These are phyloP conservation scores for Drosophila acutilabella DNA, from an alignment of 2,888 invertebrate genomes.

Conservation along the genomic window DNA sequence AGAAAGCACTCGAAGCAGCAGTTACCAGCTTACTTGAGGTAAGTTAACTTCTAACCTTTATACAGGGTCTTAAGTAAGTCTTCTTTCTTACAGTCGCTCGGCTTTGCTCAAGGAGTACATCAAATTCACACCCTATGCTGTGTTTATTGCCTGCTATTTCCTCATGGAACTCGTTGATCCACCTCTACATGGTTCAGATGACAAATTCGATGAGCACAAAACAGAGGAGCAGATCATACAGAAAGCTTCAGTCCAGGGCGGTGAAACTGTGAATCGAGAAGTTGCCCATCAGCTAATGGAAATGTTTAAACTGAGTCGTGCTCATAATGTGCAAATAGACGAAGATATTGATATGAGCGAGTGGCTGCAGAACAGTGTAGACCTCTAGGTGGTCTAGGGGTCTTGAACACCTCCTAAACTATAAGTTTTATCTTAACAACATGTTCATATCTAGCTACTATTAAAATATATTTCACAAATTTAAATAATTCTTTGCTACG, in stretches of 20 bases:
- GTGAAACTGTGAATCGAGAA: slow-evolving; percentile 80
- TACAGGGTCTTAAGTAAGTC: neutral
- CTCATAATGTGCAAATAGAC: slow-evolving; percentile 68
- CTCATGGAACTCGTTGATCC: slow-evolving; percentile 75
- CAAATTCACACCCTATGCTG: slow-evolving; percentile 73
- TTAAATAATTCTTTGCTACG: too few species aligned
- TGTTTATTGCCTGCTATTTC: slow-evolving; percentile 71
- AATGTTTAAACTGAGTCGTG: slow-evolving; percentile 72
- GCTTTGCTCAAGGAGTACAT: slow-evolving; percentile 81
- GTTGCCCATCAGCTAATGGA: slow-evolving; percentile 80
- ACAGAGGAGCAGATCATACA: slow-evolving; percentile 54
- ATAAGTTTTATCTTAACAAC: too few species aligned
- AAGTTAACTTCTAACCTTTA: slow-evolving; percentile 2
- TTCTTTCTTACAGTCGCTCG: slow-evolving; percentile 62
- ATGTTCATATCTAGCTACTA: too few species aligned
- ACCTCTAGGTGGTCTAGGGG: neutral
- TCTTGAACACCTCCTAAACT: too few species aligned
- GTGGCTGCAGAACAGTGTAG: slow-evolving; percentile 25
- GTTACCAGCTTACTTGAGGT: slow-evolving; percentile 80
- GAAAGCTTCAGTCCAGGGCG: slow-evolving; percentile 67
- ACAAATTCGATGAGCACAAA: slow-evolving; percentile 43
- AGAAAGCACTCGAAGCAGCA: slow-evolving; percentile 27
- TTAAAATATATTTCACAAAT: too few species aligned
- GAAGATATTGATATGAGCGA: slow-evolving; percentile 50
- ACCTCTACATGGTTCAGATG: slow-evolving; percentile 38